Evolutionary conservation across 2,797 vertebrate species (phyloP), one percentile per base, ranked within the genome.

Genomic region (Rhabdophis nuchalis): DNA sequence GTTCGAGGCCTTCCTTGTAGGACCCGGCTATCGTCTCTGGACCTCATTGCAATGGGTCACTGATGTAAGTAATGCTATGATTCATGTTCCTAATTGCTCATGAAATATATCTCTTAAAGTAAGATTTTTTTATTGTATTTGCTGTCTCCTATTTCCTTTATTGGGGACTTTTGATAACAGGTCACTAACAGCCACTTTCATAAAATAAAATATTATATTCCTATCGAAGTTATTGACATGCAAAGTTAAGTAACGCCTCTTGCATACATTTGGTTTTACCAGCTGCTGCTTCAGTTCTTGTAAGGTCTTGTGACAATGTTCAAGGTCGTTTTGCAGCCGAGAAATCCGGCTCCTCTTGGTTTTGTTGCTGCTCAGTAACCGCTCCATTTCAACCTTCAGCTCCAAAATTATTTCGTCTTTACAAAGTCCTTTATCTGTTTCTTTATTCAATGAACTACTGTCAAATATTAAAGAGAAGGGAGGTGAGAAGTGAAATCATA

Each of bases 311-410:
- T 95, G 97, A 89, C 96, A 96, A 58, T 94, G 95, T 91, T 95
- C 97, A 93, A 98, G 96, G 85, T 98, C 98, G 87, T 97, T 98
- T 94, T 99, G 98, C 90, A 99, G 96, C 93, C 98, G 98, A 89
- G 96, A 95, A 96, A 99, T 97, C 95, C 98, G 98, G 77, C 96
- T 98, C 53, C 99, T 97, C 94, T 99, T 99, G 87, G 96, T 96
- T 90, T 98, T 98, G 95, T 99, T 98, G 95, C 98, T 98, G 25
- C 91, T 96, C 95, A 99, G 96, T 94, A 98, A 98, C 89, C 98
- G 98, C 94, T 99, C 98, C 96, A 99, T 96, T 96, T 99, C 98
- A 1, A 91, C 95, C 92, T 98, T 98, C 95, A 99, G 97, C 95
- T 98, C 97, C 86, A 95, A 94, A 94, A 98, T 93, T 10, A 98